Evolutionary conservation across 2,113 vertebrate species (phyloP), one percentile per base, ranked within the genome.

Genomic region (Muntiacus muntjak): DNA sequence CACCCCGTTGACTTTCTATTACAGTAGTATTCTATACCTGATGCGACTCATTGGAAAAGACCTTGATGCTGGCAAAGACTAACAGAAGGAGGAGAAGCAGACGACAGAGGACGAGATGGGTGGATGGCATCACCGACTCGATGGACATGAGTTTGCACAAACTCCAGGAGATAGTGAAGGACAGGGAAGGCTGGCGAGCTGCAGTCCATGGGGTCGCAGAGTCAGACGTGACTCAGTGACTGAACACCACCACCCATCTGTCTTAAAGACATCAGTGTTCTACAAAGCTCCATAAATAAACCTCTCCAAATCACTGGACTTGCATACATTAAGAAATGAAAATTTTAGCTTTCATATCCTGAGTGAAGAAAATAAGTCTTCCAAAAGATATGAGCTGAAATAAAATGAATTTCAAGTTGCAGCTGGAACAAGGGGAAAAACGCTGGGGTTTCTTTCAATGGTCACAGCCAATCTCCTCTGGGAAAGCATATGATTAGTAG

Each of bases 401-500:
- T 82, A 97, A 97, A 94, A 76, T 16, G 82, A 58, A 40, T 94
- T 97, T 97, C 79, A 71, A 97, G 96, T 88, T 97, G 87, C n/a
- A 95, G 36, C 2, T 96, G 82, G 95, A 97, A 82, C 25, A 85
- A 92, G 74, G 26, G 57, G 1, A 83, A 79, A 97, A 98, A 82
- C 55, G 12, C 5, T 92, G 16, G 50, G 55, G 16, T 47, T 81
- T 97, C 79, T 97, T 97, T 95, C 94, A 94, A 36, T 25, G 15
- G 54, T 96, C 47, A 96, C 92, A 23, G 45, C 74, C 54, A 96
- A 94, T 95, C 36, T 57, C 78, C 81, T 97, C 95, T 96, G 97
- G 95, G 95, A 98, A 98, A 57, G 96, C 54, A 33, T 94, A 98
- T 92, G 84, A 98, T 91, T 43, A 96, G 76, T 11, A 3, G 87